These are phyloP conservation scores for Pycnonotus jocosus DNA, from an alignment of 2,113 vertebrate genomes.

Conservation along the genomic window DNA sequence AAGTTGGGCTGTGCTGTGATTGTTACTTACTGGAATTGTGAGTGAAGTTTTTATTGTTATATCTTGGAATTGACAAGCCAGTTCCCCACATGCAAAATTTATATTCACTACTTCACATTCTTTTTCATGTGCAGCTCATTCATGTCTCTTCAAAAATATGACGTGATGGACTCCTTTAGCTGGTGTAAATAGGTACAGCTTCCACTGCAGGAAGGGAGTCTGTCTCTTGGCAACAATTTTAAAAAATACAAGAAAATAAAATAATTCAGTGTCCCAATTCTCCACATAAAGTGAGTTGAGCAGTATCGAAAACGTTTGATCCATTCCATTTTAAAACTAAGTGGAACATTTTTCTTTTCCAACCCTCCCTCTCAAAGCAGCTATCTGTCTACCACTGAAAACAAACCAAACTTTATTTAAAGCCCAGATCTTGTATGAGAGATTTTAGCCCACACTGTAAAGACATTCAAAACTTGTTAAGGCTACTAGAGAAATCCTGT, in stretches of 20 bases:
- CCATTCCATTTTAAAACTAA: background rate
- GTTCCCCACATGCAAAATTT: background rate
- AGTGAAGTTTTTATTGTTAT: background rate
- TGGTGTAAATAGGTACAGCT: background rate
- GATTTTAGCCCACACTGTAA: background rate
- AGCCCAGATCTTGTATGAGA: background rate
- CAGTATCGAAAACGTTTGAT: background rate
- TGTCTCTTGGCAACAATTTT: background rate
- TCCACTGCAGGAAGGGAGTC: background rate
- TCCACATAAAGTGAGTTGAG: background rate
- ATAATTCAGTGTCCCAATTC: background rate
- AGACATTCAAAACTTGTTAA: conserved; percentile 3
- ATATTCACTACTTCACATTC: background rate
- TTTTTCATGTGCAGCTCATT: conserved; percentile 29
- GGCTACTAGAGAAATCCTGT: conserved; percentile 24
- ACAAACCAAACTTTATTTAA: background rate
- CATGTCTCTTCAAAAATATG: background rate
- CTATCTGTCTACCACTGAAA: background rate
- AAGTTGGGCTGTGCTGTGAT: background rate
- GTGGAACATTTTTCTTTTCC: background rate
- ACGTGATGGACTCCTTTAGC: background rate
- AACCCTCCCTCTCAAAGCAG: background rate
- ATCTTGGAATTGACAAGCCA: background rate
- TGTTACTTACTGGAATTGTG: background rate
- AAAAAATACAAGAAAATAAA: background rate